Conservation (phyloP, 2,113 vertebrate genomes). For the Forbesichthys agassizii region DNA sequence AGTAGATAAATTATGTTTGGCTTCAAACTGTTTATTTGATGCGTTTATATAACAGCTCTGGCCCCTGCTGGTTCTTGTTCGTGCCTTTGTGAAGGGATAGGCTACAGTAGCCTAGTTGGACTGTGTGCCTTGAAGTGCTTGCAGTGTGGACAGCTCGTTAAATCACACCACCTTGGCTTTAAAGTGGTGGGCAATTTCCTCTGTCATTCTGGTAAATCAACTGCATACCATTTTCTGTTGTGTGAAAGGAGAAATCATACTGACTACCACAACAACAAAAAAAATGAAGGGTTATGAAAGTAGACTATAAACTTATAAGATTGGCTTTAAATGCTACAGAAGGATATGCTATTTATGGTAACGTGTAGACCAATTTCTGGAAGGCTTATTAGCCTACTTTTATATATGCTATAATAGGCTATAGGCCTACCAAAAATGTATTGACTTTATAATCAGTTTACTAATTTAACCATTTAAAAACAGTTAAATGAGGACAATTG, state of each 20-base stretch:
- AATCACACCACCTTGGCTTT: not conserved
- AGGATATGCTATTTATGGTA: too few species aligned
- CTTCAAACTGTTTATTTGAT: not conserved
- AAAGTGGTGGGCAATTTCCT: not conserved
- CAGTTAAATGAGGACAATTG: too few species aligned
- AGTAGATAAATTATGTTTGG: not conserved
- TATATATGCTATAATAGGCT: too few species aligned
- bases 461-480: too few species aligned
- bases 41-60: not conserved
- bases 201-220: not conserved
- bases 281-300: not conserved
- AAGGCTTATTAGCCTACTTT: too few species aligned
- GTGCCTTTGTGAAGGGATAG: not conserved
- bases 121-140: not conserved
- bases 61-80: not conserved
- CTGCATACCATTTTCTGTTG: not conserved
- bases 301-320: too few species aligned
- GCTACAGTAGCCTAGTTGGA: too few species aligned
- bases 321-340: too few species aligned
- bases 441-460: too few species aligned
- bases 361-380: too few species aligned
- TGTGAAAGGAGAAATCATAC: not conserved
- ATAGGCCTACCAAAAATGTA: too few species aligned
- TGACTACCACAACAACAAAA: not conserved
- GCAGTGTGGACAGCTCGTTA: not conserved